Evolutionary conservation across 2,113 vertebrate species (phyloP).

Genomic region (Collichthys lucidus): DNA sequence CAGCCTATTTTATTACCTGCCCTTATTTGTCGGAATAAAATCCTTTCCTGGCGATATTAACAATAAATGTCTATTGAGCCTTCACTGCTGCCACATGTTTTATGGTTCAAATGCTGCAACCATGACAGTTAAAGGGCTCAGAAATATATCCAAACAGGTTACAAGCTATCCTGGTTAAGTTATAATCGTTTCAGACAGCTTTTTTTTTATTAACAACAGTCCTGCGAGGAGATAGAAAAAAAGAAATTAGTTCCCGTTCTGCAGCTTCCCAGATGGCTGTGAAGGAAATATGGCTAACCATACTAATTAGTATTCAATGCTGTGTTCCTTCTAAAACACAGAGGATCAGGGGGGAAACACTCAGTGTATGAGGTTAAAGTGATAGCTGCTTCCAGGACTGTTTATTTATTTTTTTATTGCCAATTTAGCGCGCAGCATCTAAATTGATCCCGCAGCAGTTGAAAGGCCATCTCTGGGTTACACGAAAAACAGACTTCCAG

Average conservation of each 20-base stretch:
- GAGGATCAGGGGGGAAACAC: slow-evolving; percentile 9
- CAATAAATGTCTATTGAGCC: slow-evolving; percentile 59
- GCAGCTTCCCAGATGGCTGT: slow-evolving; percentile 18
- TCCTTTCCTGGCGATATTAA: slow-evolving; percentile 51
- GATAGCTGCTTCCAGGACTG: slow-evolving; percentile 17
- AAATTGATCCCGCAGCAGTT: slow-evolving; percentile 29
- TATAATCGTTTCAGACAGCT: slow-evolving; percentile 55
- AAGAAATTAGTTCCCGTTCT: slow-evolving; percentile 11
- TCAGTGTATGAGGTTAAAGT: neutral
- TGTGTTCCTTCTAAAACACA: slow-evolving; percentile 34
- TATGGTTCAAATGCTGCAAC: slow-evolving; percentile 62
- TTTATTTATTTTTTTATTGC: slow-evolving; percentile 39
- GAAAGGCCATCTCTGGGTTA: slow-evolving; percentile 20
- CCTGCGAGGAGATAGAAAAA: slow-evolving; percentile 27
- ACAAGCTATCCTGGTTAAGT: slow-evolving; percentile 57
- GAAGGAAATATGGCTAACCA: slow-evolving; percentile 39
- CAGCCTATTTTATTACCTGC: slow-evolving; percentile 35
- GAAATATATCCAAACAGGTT: slow-evolving; percentile 65
- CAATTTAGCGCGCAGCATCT: slow-evolving; percentile 39
- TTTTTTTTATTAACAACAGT: slow-evolving; percentile 66
- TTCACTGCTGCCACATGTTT: slow-evolving; percentile 59
- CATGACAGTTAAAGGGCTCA: slow-evolving; percentile 53
- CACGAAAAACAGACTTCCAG: slow-evolving; percentile 24
- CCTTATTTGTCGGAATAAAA: slow-evolving; percentile 50
- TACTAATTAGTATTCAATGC: slow-evolving; percentile 40